A percentile compares a stretch with the other conserved stretches of the same genome.
phyloP scores from a whole-genome alignment of 2,113 vertebrate genomes.

The Cavia porcellus region DNA sequence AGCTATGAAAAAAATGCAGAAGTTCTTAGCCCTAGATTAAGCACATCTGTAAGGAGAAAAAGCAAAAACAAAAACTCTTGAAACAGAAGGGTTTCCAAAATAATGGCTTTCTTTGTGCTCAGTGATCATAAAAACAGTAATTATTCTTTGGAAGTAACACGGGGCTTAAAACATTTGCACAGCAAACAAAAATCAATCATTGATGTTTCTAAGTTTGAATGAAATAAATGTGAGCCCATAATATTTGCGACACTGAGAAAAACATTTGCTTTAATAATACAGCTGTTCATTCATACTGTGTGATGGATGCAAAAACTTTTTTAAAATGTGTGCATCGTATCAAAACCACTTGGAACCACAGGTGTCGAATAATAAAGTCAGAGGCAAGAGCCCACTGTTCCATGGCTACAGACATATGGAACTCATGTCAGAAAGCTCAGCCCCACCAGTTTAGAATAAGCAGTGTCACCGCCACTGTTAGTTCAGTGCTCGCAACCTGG shows the following conservation, averaged over 20 bases:
- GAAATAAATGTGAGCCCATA: conserved; percentile 40
- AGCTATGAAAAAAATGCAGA: conserved; percentile 40
- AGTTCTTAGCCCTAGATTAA: conserved; percentile 4
- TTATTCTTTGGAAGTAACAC: conserved; percentile 42
- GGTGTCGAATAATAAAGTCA: not conserved
- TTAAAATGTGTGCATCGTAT: not conserved
- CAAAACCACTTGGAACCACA: conserved; percentile 15
- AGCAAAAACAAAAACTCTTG: not conserved
- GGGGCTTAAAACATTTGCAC: conserved; percentile 22
- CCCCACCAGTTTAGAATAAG: not conserved
- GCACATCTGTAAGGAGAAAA: not conserved
- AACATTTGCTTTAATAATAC: conserved; percentile 53
- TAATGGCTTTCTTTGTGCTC: conserved; percentile 45
- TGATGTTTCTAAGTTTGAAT: conserved; percentile 1
- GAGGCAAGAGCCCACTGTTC: not conserved
- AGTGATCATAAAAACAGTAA: conserved; percentile 30
- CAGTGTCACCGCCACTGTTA: not conserved
- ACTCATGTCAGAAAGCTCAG: not conserved
- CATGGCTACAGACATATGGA: not conserved
- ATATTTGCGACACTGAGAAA: conserved; percentile 29
- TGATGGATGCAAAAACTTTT: not conserved
- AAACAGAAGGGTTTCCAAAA: conserved; percentile 12
- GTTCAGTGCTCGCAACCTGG: not conserved
- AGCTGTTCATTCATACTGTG: not conserved
- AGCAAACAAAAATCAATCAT: conserved; percentile 45